Base-by-base conservation (phyloP, 2,113 vertebrate genomes). In the Neogale vison region DNA sequence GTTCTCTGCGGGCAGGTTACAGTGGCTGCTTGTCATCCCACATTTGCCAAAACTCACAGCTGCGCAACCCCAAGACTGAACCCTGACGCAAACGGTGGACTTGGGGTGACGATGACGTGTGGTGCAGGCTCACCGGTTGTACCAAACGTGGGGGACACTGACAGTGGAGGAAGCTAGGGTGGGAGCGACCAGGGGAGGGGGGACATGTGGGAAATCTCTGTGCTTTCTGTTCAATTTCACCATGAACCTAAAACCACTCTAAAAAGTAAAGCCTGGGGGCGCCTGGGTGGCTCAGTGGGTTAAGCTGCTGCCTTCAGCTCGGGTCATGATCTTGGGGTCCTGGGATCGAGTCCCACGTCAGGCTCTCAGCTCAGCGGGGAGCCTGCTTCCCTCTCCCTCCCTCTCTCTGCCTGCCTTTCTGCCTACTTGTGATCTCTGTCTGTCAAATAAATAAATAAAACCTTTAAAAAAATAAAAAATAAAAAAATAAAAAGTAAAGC, bases 151-250 rank as follows among this genome's bases (percentile, higher is more conserved):
- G 39, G 31, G 15, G 59, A 31, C 26, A 11, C 2, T 17, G 50
- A 29, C 23, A 10, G 34, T 0, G 11, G 14, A 5, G 85, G 29
- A n/a, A 39, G 55, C 42, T 10, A 1, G 23, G 47, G 12, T 5
- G 6, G 39, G 55, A 29, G 15, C 24, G 1, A 12, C 65, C 3
- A 4, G n/a, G 5, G 1, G 11, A 4, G 14, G 17, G 45, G 47
- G 21, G 4, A 1, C n/a, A 3, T 4, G 15, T 34, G 31, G 23
- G 24, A 88, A 57, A 31, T 34, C 18, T 23, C 36, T 8, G 23
- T 45, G n/a, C 31, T 63, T 67, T 57, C 50, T 80, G 63, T 8
- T 71, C 61, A 26, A 0, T 50, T 83, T 76, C 34, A 20, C 36
- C 36, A 26, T 63, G 26, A 81, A 55, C 36, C 36, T 87, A 47